Base-by-base conservation (phyloP, 2,888 invertebrate species). In the Brenthis ino region DNA sequence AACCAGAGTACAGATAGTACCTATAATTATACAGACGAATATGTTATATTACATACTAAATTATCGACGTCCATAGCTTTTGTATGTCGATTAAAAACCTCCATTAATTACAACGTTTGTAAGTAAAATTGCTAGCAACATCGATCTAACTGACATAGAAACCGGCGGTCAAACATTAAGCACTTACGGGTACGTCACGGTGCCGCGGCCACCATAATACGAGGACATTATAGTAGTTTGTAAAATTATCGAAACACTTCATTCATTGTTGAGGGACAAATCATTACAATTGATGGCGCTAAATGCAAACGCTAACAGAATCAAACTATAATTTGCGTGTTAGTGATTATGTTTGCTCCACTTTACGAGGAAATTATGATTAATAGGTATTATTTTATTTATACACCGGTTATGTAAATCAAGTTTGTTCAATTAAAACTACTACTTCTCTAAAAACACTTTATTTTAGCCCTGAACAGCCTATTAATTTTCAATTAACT, bases 151-250 rank as follows among this genome's bases (percentile, higher is more conserved):
- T 74, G 75, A 73, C 75, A 75, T 68, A 72, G 72, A 68, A 77
- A 73, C 72, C 73, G 58, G 69, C 72, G 68, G 72, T 79, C 76
- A 77, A 57, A 73, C 73, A 72, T 79, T 76, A 76, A 55, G 72
- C 73, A 70, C 70, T 75, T 74, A 75, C 20, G 20, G 1, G 20
- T 20, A 20, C 78, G 81, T 82, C 78, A 81, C 77, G 82, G 77
- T 69, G 73, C 65, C 75, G 74, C 76, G 77, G 65, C 57, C 74
- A 67, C 53, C 57, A 66, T 81, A 82, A 84, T 79, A 64, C 70
- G 61, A 68, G 64, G 66, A 65, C 69, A 72, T 67, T 67, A 67
- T 58, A 68, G 68, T 58, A 33, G 53, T 70, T 70, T 67, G 67
- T 53, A 58, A 55, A 73, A 74, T 74, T 73, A 74, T 72, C 65